phyloP scores from a whole-genome alignment of 2,888 invertebrate genomes.

The Meganola albula region DNA sequence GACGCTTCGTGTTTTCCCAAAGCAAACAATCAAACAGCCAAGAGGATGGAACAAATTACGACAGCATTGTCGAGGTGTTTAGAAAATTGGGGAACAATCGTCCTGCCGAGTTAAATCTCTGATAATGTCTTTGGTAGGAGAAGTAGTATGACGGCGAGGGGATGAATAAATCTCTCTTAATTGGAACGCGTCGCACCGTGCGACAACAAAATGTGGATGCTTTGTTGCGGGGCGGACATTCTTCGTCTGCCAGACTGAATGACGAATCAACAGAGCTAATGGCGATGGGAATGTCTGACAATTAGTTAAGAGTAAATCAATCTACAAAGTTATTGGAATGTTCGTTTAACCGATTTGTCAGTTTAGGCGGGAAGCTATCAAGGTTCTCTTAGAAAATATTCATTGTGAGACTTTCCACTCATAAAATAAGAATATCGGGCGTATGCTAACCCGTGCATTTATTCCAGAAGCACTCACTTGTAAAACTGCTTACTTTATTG shows the following conservation, averaged over 20 bases:
- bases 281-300: constrained; percentile 56
- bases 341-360: neutral
- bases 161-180: constrained; percentile 72
- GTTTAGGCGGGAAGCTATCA: constrained; percentile 16
- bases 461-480: constrained; percentile 60
- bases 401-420: constrained; percentile 47
- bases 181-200: constrained; percentile 61
- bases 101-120: constrained; percentile 65
- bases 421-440: constrained; percentile 60
- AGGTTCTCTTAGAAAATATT: constrained; percentile 35
- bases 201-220: constrained; percentile 67
- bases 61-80: constrained; percentile 67
- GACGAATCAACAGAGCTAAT: constrained; percentile 57
- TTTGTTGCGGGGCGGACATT: constrained; percentile 61
- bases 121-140: constrained; percentile 67
- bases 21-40: constrained; percentile 61
- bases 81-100: constrained; percentile 72
- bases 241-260: constrained; percentile 48
- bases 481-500: constrained; percentile 68
- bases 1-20: constrained; percentile 56
- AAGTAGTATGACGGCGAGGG: constrained; percentile 54
- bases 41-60: constrained; percentile 68
- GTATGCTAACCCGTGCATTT: constrained; percentile 55
- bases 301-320: constrained; percentile 39
- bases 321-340: constrained; percentile 9